Evolutionary conservation across 2,797 vertebrate species (phyloP), one percentile per base, ranked within the genome.

Genomic region (Darevskia mixta): DNA sequence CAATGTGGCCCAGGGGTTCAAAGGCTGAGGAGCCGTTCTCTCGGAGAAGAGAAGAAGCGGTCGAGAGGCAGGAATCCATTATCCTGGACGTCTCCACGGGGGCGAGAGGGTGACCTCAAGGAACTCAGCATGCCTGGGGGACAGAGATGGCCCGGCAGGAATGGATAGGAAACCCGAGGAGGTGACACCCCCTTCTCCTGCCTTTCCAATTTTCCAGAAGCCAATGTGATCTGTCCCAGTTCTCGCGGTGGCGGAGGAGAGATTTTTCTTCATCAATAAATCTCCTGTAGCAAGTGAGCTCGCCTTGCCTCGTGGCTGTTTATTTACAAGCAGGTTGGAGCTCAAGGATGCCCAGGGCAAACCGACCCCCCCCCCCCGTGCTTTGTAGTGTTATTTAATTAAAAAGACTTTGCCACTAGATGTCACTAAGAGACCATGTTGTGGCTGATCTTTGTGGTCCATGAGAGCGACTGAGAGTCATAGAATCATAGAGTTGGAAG

Each of bases 151-250:
- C 13, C 4, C 9, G 35, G 58, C 15, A 3, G 11, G 43, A 67
- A 4, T 7, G 1, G 79, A 25, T 25, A 35, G 10, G 27, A 32
- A 1, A 0, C 10, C 0, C 1, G 2, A 23, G n/a, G 9, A 29
- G n/a, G 27, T 9, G 35, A 67, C 27, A 3, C 8, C 66, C 27
- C 66, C 32, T 35, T 17, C 18, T 75, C 10, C 25, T 17, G 8
- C 6, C 5, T 6, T 27, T 49, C 27, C 27, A 15, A 8, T 55
- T 79, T 17, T 2, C 27, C 29, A 55, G 35, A 66, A 17, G 35
- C 35, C 20, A 6, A 18, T 17, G 13, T 23, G 64, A 35, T 17
- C 61, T 43, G 18, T 20, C 15, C 10, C 1, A 43, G 13, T 18
- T 27, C 43, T 29, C 1, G 1, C 10, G 4, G 79, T 29, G 38